Evolutionary conservation across 2,797 vertebrate species (phyloP).

Genomic region (Sphenopsis melanotis): DNA sequence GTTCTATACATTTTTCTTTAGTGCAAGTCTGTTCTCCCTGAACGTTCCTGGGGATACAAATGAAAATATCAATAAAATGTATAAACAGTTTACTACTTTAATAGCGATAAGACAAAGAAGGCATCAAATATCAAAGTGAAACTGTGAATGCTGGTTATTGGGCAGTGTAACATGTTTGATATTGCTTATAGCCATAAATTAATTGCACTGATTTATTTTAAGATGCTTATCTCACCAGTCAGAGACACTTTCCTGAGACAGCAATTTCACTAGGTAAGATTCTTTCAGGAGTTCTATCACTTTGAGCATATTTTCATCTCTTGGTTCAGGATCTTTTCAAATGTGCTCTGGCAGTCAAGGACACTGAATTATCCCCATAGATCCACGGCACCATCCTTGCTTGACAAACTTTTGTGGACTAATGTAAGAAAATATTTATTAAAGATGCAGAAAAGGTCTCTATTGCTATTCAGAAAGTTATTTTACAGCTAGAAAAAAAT

Average conservation of each 20-base stretch:
- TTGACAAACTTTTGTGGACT: not conserved
- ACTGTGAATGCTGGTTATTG: not conserved
- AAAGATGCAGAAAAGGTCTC: not conserved
- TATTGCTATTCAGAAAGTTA: not conserved
- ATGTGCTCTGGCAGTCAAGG: not conserved
- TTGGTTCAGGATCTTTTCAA: not conserved
- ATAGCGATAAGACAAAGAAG: not conserved
- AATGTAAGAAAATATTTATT: not conserved
- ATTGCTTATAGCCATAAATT: not conserved
- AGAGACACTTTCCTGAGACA: not conserved
- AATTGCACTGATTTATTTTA: constrained; percentile 14
- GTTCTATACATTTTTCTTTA: constrained; percentile 37
- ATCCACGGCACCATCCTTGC: not conserved
- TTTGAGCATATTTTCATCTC: not conserved
- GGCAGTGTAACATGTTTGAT: not conserved
- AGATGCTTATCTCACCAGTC: not conserved
- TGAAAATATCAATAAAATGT: not conserved
- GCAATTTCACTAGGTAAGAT: not conserved
- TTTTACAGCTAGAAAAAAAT: not conserved
- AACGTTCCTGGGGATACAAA: not conserved
- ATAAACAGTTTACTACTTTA: not conserved
- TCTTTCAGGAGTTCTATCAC: not conserved
- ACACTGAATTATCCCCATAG: not conserved
- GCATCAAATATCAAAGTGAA: not conserved
- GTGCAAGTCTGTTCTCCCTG: not conserved